Percentiles rank a stretch among this genome's conserved stretches.
Evolutionary conservation across 2,888 invertebrate species (phyloP).

Genomic region (Gryllus longicercus): DNA sequence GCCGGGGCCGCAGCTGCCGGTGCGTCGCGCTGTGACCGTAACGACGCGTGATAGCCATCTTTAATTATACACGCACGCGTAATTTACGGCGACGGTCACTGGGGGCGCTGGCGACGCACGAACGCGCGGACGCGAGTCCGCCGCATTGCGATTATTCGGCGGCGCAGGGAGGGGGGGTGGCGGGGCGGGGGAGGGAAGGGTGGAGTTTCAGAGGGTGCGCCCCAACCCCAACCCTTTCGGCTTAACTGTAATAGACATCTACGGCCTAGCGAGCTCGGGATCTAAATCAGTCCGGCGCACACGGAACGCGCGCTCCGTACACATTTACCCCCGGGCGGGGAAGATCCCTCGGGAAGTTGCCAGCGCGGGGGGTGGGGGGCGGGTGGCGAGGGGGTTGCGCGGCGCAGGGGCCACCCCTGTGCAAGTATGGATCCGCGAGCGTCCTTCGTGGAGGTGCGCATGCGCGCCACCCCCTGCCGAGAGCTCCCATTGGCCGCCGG

Average conservation of each 20-base stretch:
- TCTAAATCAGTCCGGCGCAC: constrained; percentile 17
- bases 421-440: background rate
- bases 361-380: background rate
- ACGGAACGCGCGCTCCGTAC: background rate
- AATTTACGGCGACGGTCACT: background rate
- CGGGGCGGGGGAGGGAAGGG: background rate
- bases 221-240: background rate
- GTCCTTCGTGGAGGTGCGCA: background rate
- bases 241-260: constrained; percentile 10
- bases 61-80: constrained; percentile 17
- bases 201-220: background rate
- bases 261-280: background rate
- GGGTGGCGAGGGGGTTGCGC: background rate
- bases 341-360: no score
- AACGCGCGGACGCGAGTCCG: background rate
- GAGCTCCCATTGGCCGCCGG: background rate
- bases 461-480: background rate
- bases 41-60: constrained; percentile 17
- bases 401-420: background rate
- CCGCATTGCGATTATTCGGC: background rate
- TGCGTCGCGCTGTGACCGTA: background rate
- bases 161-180: background rate
- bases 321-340: no score
- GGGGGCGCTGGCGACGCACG: background rate
- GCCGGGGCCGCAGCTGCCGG: background rate